A percentile compares a stretch with the other conserved stretches of the same genome.
phyloP scores from a whole-genome alignment of 2,888 invertebrate species.

The Xanthostigma xanthostigma region DNA sequence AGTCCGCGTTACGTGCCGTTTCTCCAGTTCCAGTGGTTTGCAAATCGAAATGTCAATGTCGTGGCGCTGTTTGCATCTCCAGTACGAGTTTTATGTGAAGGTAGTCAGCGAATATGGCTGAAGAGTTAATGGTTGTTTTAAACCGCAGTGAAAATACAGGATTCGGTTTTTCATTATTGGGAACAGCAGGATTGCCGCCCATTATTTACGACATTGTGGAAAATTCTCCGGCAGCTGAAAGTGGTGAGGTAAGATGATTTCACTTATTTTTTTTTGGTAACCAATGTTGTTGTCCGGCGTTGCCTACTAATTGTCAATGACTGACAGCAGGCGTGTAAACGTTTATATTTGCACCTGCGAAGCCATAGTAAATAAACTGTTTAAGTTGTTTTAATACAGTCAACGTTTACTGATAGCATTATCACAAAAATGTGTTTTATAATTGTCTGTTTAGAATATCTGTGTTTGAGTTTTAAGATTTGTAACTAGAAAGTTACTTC shows the following conservation, averaged over 20 bases:
- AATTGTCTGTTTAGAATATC: too few species aligned
- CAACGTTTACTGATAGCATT: too few species aligned
- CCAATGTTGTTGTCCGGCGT: conserved; percentile 2
- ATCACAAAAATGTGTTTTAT: too few species aligned
- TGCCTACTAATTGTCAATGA: conserved; percentile 2
- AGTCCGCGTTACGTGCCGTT: too few species aligned
- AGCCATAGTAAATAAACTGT: background rate
- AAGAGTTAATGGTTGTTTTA: conserved; percentile 78
- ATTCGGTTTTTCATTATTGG: conserved; percentile 81
- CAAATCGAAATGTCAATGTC: too few species aligned
- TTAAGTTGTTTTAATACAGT: too few species aligned
- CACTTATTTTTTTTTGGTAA: conserved; percentile 2
- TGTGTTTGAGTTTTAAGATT: too few species aligned
- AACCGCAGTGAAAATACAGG: conserved; percentile 77
- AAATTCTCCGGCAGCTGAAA: conserved; percentile 83
- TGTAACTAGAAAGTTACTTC: too few species aligned
- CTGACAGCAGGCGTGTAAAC: conserved; percentile 10
- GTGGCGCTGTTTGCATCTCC: too few species aligned
- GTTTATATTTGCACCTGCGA: conserved; percentile 9
- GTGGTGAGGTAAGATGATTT: conserved; percentile 58
- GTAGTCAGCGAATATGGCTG: conserved; percentile 49
- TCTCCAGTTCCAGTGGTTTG: too few species aligned
- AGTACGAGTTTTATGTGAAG: conserved; percentile 4
- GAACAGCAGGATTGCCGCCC: conserved; percentile 82
- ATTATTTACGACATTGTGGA: conserved; percentile 88